Evolutionary conservation across 2,797 vertebrate genomes (phyloP).

Genomic region (Mormyrops boulengeri): DNA sequence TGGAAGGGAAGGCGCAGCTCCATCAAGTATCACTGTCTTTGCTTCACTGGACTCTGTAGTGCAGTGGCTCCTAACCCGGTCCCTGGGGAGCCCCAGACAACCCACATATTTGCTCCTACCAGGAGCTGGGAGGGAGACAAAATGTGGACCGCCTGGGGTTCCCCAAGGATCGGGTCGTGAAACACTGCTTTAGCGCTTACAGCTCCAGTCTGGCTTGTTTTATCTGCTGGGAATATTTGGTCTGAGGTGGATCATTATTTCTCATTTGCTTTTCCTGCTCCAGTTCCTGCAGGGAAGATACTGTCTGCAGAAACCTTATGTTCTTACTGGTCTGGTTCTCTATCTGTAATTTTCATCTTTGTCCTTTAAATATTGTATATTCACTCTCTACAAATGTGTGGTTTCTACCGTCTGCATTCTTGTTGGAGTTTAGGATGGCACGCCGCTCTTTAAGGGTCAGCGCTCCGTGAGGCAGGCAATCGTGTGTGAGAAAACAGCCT

Average conservation of each 20-base stretch:
- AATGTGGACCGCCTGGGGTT: background rate
- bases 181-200: background rate
- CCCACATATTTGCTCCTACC: background rate
- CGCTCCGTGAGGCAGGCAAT: constrained; percentile 25
- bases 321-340: background rate
- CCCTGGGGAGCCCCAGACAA: background rate
- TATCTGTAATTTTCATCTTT: background rate
- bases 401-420: background rate
- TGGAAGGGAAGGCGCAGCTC: background rate
- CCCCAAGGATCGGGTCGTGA: background rate
- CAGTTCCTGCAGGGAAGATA: background rate
- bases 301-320: background rate
- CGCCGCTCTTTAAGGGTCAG: constrained; percentile 28
- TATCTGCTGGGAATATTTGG: background rate
- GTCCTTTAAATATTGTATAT: background rate
- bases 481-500: constrained; percentile 25
- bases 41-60: background rate
- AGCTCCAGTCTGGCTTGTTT: background rate
- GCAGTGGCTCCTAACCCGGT: background rate
- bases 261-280: background rate
- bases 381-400: background rate
- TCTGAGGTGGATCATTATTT: background rate
- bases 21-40: background rate
- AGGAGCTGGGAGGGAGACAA: background rate
- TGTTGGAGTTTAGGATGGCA: constrained; percentile 32